Evolutionary conservation across 2,888 invertebrate species (phyloP), one percentile per base, ranked within the genome.

Genomic region (Noctuana brunneofusca): DNA sequence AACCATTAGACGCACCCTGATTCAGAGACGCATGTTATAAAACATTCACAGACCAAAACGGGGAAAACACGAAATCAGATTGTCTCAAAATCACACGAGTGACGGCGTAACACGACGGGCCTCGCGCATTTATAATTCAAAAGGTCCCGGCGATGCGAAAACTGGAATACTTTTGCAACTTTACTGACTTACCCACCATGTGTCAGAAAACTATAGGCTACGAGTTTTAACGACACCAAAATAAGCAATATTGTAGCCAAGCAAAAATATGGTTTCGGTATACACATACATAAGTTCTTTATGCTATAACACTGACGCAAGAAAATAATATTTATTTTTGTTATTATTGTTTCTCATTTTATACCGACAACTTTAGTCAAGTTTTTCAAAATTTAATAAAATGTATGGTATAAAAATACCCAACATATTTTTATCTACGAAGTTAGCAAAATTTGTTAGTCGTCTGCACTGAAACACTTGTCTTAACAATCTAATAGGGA

Each of bases 61-160:
- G 83, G 84, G 86, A 84, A 78, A 78, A 83, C 80, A 83, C 87
- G 81, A 88, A 88, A 90, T 91, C 91, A 89, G 87, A 89, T 91
- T 89, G 90, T 89, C 91, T 89, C 86, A 84, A 87, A 88, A 90
- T 89, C 89, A 89, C 89, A 87, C 87, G 83, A 86, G 79, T 83
- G 86, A 84, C 85, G 79, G 80, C 74, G 79, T 80, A 76, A 79
- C 82, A 80, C 73, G 81, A 76, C 80, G 72, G 76, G 73, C 69
- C 75, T 79, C 76, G 75, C 81, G 79, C 84, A 91, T 91, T 76
- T 89, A 90, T 90, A 88, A 90, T 90, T 87, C 90, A 91, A 67
- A 63, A 69, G 74, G 52, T 63, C 65, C 65, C 71, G 71, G 73
- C 74, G 74, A 75, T 74, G 74, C 69, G 74, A 72, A 69, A 60